Evolutionary conservation across 2,113 vertebrate genomes (phyloP).

Genomic region (Centropus bengalensis): DNA sequence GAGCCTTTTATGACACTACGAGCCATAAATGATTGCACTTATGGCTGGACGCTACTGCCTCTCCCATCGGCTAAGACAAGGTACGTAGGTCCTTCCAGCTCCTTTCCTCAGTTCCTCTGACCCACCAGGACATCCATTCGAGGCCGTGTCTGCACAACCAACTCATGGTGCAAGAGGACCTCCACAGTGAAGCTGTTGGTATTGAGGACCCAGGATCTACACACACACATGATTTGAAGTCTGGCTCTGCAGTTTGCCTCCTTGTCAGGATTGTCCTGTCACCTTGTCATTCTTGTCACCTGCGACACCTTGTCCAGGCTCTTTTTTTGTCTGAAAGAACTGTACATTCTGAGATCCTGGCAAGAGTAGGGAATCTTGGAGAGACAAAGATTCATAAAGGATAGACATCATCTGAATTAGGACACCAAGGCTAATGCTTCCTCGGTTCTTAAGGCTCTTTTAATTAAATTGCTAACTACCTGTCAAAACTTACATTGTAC

Average conservation of each 20-base stretch:
- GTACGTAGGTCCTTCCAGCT: not conserved
- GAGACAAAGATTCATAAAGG: not conserved
- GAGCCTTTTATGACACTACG: not conserved
- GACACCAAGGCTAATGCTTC: rapidly evolving
- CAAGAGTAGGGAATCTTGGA: not conserved
- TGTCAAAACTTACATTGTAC: not conserved
- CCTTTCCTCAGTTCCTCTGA: not conserved
- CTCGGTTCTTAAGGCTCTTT: not conserved
- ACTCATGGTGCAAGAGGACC: rapidly evolving
- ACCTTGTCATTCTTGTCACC: no score
- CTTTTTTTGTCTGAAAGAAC: not conserved
- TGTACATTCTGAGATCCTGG: not conserved
- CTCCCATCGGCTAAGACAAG: rapidly evolving
- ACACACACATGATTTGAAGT: rapidly evolving
- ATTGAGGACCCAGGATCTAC: not conserved
- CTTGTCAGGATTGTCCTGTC: no score
- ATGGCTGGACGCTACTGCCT: not conserved
- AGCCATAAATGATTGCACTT: not conserved
- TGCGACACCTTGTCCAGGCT: not conserved
- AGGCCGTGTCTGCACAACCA: not conserved
- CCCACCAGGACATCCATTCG: not conserved
- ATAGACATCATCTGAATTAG: not conserved
- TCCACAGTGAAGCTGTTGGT: not conserved
- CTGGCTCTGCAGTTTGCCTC: not conserved
- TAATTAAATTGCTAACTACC: not conserved